Conservation (phyloP, 2,113 vertebrate species). For the Rhabdornis inornatus region DNA sequence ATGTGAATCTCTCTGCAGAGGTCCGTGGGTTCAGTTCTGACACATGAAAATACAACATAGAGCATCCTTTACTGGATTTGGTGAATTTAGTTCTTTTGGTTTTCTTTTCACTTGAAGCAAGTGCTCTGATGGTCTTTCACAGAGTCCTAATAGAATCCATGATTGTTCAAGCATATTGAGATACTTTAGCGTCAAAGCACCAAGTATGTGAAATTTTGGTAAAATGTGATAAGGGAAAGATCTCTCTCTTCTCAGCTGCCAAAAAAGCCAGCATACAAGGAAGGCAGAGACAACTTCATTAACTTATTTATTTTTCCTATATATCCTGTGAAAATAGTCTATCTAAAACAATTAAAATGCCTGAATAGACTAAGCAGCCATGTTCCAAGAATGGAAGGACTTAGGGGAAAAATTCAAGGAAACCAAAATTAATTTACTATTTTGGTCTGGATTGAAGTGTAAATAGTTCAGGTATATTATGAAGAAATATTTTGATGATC, state of each 20-base stretch:
- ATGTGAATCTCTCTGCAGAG: neutral
- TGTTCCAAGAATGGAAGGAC: neutral
- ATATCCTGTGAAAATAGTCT: neutral
- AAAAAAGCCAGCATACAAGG: neutral
- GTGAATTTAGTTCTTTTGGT: neutral
- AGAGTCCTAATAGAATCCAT: neutral
- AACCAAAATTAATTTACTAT: neutral
- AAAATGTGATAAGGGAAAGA: neutral
- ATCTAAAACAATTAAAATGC: neutral
- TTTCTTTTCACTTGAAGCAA: neutral
- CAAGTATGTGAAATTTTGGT: neutral
- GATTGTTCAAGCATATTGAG: neutral
- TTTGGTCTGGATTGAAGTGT: neutral
- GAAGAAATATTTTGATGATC: neutral
- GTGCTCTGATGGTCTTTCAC: neutral
- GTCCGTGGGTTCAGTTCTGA: neutral
- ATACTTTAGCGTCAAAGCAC: neutral
- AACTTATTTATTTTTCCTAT: neutral
- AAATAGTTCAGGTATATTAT: neutral
- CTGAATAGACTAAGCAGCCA: neutral
- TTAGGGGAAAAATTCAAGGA: neutral
- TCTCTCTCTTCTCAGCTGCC: neutral
- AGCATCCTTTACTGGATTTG: neutral
- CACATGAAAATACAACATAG: neutral
- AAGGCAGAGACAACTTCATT: neutral